Evolutionary conservation across 2,888 invertebrate genomes (phyloP), one percentile per base, ranked within the genome.

Genomic region (Lepas anatifera): DNA sequence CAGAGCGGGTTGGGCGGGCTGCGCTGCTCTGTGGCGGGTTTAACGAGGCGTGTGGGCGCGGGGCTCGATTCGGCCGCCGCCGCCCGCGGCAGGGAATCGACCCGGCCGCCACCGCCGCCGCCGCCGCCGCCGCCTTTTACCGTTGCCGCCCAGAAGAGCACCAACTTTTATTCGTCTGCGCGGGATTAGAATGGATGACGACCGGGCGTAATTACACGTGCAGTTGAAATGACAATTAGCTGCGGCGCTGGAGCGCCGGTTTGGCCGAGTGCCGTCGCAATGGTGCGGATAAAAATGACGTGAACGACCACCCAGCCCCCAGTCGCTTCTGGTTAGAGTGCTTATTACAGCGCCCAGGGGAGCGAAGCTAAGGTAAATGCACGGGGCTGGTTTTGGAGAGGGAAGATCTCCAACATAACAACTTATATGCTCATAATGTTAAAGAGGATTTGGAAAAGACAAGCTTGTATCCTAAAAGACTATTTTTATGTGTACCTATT

Each of bases 211-310:
- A 52, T 52, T 52, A 52, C 27, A 52, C 8, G 52, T 27, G 13
- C 11, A 52, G 52, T 52, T 52, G 52, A 52, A 52, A 52, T 52
- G 52, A 29, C 52, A 52, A 52, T 52, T 52, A 52, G 52, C 13
- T 16, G 16, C 27, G 27, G 11, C 13, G 29, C 27, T 3, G 7
- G 25, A n/a, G 29, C 27, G 10, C 29, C 11, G 13, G 48, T 48
- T 48, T 48, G 48, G 48, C 48, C 48, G 48, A 18, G n/a, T 25
- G 7, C n/a, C 18, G 18, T 29, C 27, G 52, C 52, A 29, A 52
- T 52, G 27, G 52, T 16, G 27, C 52, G 52, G 52, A 52, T 29
- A 52, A 11, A 41, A 41, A 41, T n/a, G n/a, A n/a, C n/a, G n/a
- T n/a, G n/a, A 41, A 41, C 41, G 41, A n/a, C n/a, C n/a, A n/a